Evolutionary conservation across 2,888 invertebrate species (phyloP).

Genomic region (Galerucella pusilla): DNA sequence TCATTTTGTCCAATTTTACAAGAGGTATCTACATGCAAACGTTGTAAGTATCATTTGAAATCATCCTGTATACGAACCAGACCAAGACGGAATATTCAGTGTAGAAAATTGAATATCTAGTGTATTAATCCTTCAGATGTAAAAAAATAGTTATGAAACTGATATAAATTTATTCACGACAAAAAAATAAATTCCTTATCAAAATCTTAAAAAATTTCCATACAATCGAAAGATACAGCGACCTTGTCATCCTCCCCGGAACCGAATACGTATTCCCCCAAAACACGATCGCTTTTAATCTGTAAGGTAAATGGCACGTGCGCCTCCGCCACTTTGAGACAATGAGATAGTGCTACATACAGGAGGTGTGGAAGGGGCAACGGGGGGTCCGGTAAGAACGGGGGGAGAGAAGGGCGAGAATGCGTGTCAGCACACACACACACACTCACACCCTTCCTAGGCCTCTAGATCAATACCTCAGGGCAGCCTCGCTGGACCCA

Average conservation of each 20-base stretch:
- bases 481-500: constrained; percentile 65
- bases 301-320: constrained; percentile 42
- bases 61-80: too few species aligned
- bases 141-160: too few species aligned
- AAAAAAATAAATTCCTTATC: too few species aligned
- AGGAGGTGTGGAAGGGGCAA: neutral
- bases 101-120: too few species aligned
- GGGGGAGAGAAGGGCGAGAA: constrained; percentile 50
- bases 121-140: too few species aligned
- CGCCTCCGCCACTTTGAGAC: constrained; percentile 43
- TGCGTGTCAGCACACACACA: constrained; percentile 64
- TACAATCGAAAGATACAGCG: neutral
- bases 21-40: too few species aligned
- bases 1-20: too few species aligned
- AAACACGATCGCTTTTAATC: constrained; percentile 31
- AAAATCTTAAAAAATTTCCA: neutral
- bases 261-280: neutral
- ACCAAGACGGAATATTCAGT: too few species aligned
- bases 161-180: too few species aligned
- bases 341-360: constrained; percentile 60
- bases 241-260: neutral
- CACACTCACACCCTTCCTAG: constrained; percentile 55
- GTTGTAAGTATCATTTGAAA: too few species aligned
- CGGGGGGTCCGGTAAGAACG: constrained; percentile 52
- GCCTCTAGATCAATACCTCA: constrained; percentile 65